Base-by-base conservation (phyloP, 2,888 invertebrate genomes). In the Charanyca ferruginea region DNA sequence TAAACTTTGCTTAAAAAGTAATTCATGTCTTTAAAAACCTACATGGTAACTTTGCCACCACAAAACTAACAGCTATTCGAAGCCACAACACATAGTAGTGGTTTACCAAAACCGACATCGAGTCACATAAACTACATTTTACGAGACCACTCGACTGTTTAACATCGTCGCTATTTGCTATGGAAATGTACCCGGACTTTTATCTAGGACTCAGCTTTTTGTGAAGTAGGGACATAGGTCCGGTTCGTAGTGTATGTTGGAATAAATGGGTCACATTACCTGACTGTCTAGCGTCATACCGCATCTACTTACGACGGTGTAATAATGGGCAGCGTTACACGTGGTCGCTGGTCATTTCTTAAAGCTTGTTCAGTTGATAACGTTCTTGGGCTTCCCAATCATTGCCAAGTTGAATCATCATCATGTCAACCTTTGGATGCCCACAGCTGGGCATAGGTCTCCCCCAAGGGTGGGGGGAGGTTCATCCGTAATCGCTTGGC, bases 121-220 rank as follows among this genome's bases (percentile, higher is more conserved):
- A n/a, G 18, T 47, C 38, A 11, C 74, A 74, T 80, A 77, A 78
- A 78, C 25, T 67, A 58, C 67, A 54, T 74, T 66, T 79, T 63
- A 79, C 70, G 81, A 74, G 49, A 60, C 38, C 16, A 61, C 71
- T 59, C 41, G 44, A 45, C 59, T 23, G 54, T n/a, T 44, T 58
- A 25, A 47, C 58, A 60, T 60, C 47, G 54, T 66, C 45, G 51
- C 44, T 23, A 77, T 49, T 74, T 58, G 44, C 2, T 67, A 78
- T 78, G 74, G 74, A 62, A 75, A 78, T 75, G 32, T 67, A 38
- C 35, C n/a, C 48, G 49, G 64, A 48, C 20, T 44, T 61, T 45
- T 58, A 74, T 73, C 73, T 74, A 73, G 78, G 67, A 61, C 74
- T 58, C 8, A 0, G 71, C 52, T 48, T 77, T 73, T 47, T 57